A percentile compares a stretch with the other conserved stretches of the same genome.
These are phyloP conservation scores for Himalopsyche anomala DNA, from an alignment of 2,888 invertebrate species.

Conservation along the genomic window DNA sequence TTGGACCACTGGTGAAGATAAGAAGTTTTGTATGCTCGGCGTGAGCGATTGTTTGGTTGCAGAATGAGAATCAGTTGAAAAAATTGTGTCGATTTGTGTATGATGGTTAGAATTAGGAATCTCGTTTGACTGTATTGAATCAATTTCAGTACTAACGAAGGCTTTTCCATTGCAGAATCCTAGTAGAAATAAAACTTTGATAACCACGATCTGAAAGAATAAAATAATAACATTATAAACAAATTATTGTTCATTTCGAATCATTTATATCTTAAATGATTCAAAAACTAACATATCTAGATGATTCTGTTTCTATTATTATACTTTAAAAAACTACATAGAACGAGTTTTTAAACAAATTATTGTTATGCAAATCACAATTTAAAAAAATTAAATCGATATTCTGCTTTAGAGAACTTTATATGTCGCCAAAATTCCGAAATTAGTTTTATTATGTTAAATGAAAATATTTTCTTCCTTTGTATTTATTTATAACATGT, in stretches of 20 bases:
- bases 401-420: too few relatives aligned
- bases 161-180: constrained; percentile 34
- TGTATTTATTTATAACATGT: too few relatives aligned
- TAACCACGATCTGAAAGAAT: neutral
- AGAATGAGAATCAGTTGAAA: neutral
- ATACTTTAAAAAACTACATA: too few relatives aligned
- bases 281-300: too few relatives aligned
- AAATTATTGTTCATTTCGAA: neutral
- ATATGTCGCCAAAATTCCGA: too few relatives aligned
- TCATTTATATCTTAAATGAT: too few relatives aligned
- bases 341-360: too few relatives aligned
- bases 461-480: too few relatives aligned
- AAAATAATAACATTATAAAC: neutral
- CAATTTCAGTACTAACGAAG: neutral
- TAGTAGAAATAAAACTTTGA: neutral
- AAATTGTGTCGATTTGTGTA: neutral
- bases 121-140: constrained; percentile 17
- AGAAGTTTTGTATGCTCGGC: constrained; percentile 45
- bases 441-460: too few relatives aligned
- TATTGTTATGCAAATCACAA: too few relatives aligned
- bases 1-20: constrained; percentile 56
- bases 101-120: neutral
- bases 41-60: neutral
- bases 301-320: too few relatives aligned
- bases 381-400: too few relatives aligned